phyloP scores from a whole-genome alignment of 2,797 vertebrate genomes.

The Chloroceryle amazona region DNA sequence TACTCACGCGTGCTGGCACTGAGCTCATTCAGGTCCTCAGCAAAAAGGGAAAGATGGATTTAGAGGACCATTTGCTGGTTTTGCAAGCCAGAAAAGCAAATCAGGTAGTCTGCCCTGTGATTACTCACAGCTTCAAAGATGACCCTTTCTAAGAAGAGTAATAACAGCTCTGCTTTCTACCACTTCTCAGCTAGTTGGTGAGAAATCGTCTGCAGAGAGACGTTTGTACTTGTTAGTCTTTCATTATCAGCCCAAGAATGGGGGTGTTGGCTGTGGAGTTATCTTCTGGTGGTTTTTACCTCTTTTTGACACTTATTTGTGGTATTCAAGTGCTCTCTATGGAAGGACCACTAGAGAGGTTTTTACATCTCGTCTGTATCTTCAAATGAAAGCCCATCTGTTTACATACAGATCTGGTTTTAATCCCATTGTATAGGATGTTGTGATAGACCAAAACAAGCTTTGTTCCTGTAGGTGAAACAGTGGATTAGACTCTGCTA shows the following conservation, averaged over 20 bases:
- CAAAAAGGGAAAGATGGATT: background rate
- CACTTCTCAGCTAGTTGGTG: background rate
- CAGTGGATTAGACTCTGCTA: background rate
- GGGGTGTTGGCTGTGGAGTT: background rate
- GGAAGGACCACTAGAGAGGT: background rate
- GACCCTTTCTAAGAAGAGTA: background rate
- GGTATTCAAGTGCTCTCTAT: background rate
- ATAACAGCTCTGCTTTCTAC: background rate
- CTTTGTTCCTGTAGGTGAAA: background rate
- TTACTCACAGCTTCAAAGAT: constrained; percentile 3
- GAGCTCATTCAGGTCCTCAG: background rate
- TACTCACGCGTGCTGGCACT: background rate
- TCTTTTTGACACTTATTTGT: background rate
- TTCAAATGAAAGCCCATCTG: background rate
- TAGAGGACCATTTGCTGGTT: background rate
- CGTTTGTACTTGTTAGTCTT: background rate
- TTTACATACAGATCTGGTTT: constrained; percentile 1
- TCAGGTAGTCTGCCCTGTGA: background rate
- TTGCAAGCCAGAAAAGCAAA: background rate
- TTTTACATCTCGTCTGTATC: background rate
- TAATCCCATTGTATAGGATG: background rate
- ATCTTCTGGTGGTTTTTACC: background rate
- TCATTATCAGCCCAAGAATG: background rate
- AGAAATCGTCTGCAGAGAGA: background rate
- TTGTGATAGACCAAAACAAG: background rate